These are phyloP conservation scores for Timandra comae DNA, from an alignment of 2,888 invertebrate genomes.

Conservation along the genomic window DNA sequence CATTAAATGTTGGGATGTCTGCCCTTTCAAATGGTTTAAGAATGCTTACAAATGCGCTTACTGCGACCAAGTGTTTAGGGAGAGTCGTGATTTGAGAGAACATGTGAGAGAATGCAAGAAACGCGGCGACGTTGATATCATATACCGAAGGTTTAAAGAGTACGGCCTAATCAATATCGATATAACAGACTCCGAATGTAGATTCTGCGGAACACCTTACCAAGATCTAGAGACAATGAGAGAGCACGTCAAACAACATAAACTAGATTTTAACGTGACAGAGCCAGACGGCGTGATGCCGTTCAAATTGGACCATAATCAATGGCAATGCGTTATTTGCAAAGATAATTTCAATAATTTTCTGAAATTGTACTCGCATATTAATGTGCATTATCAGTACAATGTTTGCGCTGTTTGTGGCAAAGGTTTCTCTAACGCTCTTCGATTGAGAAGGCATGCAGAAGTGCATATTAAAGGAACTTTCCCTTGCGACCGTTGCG, in stretches of 20 bases:
- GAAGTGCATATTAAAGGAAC: constrained; percentile 59
- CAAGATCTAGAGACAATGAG: constrained; percentile 42
- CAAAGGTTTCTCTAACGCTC: constrained; percentile 64
- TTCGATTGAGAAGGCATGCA: constrained; percentile 58
- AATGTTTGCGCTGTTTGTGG: constrained; percentile 65
- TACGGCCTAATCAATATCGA: constrained; percentile 65
- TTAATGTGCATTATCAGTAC: constrained; percentile 65
- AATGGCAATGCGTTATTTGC: constrained; percentile 53
- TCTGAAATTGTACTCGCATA: constrained; percentile 57
- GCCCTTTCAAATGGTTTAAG: constrained; percentile 62
- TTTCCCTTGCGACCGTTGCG: constrained; percentile 59
- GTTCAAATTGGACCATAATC: constrained; percentile 51
- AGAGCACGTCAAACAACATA: constrained; percentile 49
- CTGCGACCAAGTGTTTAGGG: constrained; percentile 57
- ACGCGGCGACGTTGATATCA: constrained; percentile 48
- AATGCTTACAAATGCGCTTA: constrained; percentile 63
- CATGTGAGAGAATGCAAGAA: constrained; percentile 49
- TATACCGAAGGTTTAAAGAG: constrained; percentile 64
- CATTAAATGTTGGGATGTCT: constrained; percentile 55
- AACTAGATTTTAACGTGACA: constrained; percentile 39
- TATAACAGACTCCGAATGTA: constrained; percentile 45
- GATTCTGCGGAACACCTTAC: constrained; percentile 35
- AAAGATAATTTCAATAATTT: constrained; percentile 40
- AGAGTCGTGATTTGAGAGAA: constrained; percentile 42
- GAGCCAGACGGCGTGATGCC: constrained; percentile 64